A percentile compares a stretch with the other conserved stretches of the same genome.
phyloP scores from a whole-genome alignment of 2,113 vertebrate species.

The Oryzias curvinotus region DNA sequence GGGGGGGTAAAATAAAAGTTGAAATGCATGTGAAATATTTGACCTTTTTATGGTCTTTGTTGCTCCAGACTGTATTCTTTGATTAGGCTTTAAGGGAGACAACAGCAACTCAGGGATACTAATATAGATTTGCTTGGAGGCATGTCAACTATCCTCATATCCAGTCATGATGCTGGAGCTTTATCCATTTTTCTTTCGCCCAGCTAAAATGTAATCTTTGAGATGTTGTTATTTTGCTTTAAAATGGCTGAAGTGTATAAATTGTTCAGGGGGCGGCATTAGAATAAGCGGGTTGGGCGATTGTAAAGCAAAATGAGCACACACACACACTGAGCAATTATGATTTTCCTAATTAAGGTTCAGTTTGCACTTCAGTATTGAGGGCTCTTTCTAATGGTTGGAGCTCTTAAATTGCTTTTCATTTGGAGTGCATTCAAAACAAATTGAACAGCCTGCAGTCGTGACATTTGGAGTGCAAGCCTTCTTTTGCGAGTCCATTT shows the following conservation, averaged over 20 bases:
- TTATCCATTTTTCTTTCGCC: constrained; percentile 42
- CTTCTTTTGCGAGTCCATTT: constrained; percentile 51
- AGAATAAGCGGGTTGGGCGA: constrained; percentile 16
- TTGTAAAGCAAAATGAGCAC: constrained; percentile 45
- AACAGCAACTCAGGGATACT: too few species aligned
- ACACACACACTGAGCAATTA: constrained; percentile 48
- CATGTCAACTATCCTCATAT: constrained; percentile 60
- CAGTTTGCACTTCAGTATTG: constrained; percentile 61
- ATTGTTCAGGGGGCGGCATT: constrained; percentile 38
- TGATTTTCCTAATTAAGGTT: constrained; percentile 70
- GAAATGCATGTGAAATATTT: constrained; percentile 40
- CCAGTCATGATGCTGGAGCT: constrained; percentile 59
- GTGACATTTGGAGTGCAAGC: constrained; percentile 63
- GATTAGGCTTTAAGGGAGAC: constrained; percentile 29
- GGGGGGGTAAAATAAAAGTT: too few species aligned
- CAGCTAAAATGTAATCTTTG: constrained; percentile 66
- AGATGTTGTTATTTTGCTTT: constrained; percentile 67
- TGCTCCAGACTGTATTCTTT: constrained; percentile 28
- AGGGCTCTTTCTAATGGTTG: constrained; percentile 60
- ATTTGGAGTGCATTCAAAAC: constrained; percentile 69
- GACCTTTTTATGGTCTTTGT: constrained; percentile 62
- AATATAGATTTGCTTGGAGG: too few species aligned
- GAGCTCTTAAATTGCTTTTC: constrained; percentile 69
- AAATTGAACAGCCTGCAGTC: constrained; percentile 63
- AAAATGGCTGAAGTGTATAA: constrained; percentile 43